A percentile compares a stretch with the other conserved stretches of the same genome.
Evolutionary conservation across 2,797 vertebrate species (phyloP).

Genomic region (Galago senegalensis): DNA sequence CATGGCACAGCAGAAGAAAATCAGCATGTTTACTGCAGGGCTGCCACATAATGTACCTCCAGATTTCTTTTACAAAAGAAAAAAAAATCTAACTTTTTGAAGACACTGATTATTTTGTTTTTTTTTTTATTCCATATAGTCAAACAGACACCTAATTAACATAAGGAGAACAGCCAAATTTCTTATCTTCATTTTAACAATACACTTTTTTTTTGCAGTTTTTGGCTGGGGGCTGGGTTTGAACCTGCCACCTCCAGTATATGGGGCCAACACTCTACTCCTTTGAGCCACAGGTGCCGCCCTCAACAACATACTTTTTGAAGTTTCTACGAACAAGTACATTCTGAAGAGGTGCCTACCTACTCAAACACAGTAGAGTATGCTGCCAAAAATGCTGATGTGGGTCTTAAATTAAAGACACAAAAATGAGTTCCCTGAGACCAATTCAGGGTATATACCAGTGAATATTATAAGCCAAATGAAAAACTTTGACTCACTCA

Average conservation of each 20-base stretch:
- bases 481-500: neutral
- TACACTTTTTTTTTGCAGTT: neutral
- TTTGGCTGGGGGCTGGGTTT: too few species aligned
- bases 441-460: neutral
- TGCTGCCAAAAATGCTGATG: neutral
- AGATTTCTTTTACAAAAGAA: neutral
- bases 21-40: neutral
- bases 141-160: neutral
- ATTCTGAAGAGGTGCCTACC: conserved; percentile 19
- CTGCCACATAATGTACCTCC: neutral
- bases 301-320: neutral
- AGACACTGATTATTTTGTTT: conserved; percentile 12
- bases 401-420: conserved; percentile 16
- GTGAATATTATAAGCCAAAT: neutral
- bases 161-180: neutral
- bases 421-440: neutral
- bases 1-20: neutral
- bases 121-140: neutral
- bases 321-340: neutral
- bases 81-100: conserved; percentile 9
- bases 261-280: too few species aligned
- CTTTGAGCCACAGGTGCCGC: too few species aligned
- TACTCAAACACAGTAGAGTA: neutral
- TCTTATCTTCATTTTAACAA: neutral
- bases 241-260: too few species aligned